Conservation (phyloP, 2,113 vertebrate species). For the Serranochromis macrocephalus region DNA sequence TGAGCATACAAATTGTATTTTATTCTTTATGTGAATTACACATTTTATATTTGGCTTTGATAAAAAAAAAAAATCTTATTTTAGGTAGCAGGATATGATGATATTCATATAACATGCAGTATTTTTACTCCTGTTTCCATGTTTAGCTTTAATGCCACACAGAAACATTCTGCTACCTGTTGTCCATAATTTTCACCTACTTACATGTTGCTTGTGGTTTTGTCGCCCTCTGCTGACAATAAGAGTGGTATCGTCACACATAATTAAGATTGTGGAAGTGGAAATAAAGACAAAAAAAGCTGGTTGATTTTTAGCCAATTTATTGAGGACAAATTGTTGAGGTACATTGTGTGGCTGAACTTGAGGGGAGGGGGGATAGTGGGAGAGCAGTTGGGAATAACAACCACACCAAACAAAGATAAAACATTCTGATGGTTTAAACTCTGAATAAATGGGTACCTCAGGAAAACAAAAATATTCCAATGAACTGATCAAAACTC, state of each 20-base stretch:
- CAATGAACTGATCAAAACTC: slow-evolving; percentile 36
- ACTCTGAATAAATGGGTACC: slow-evolving; percentile 41
- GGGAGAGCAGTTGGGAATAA: slow-evolving; percentile 9
- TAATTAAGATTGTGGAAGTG: background rate
- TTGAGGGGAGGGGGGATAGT: slow-evolving; percentile 21
- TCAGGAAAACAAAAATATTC: slow-evolving; percentile 31
- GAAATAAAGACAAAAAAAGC: background rate
- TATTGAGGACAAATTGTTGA: slow-evolving; percentile 74
- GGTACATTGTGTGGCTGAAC: slow-evolving; percentile 79
- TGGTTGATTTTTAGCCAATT: slow-evolving; percentile 55
- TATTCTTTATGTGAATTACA: background rate
- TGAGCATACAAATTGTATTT: background rate
- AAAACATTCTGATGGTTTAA: slow-evolving; percentile 22
- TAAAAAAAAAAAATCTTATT: background rate
- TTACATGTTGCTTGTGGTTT: background rate
- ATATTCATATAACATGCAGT: background rate
- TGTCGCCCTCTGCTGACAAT: background rate
- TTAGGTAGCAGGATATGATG: background rate
- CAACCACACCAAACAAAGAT: slow-evolving; percentile 47
- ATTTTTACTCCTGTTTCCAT: background rate
- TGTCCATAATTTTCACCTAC: background rate
- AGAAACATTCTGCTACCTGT: background rate
- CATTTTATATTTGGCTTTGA: background rate
- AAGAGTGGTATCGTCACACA: background rate
- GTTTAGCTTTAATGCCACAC: background rate